Conservation (phyloP, 2,888 invertebrate genomes). For the Craniophora ligustri region DNA sequence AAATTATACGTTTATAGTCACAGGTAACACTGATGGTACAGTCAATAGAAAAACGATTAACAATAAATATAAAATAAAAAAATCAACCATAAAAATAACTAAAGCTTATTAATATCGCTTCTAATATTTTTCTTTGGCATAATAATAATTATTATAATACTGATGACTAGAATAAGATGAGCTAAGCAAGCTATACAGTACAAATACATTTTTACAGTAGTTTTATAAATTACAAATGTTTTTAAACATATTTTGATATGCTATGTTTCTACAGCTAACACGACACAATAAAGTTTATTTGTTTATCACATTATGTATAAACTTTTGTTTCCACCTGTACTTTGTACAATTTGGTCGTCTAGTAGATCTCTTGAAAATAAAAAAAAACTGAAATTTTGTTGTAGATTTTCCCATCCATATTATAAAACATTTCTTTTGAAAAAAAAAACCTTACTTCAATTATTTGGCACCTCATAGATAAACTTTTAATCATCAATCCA, state of each 20-base stretch:
- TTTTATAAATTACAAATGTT: conserved; percentile 49
- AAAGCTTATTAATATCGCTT: conserved; percentile 60
- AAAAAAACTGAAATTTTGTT: conserved; percentile 46
- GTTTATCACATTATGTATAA: conserved; percentile 65
- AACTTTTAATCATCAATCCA: too few relatives aligned
- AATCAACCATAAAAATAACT: conserved; percentile 75
- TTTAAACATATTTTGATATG: conserved; percentile 68
- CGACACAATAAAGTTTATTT: conserved; percentile 53
- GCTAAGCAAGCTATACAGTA: conserved; percentile 54
- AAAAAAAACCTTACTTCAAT: not conserved
- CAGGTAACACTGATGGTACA: too few relatives aligned
- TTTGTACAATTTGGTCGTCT: conserved; percentile 72
- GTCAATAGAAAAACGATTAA: conserved; percentile 31
- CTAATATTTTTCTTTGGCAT: conserved; percentile 60
- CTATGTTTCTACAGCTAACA: conserved; percentile 66
- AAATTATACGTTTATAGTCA: too few relatives aligned
- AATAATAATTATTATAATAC: conserved; percentile 43
- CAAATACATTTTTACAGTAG: conserved; percentile 41
- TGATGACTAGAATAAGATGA: conserved; percentile 48
- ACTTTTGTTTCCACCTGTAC: conserved; percentile 45
- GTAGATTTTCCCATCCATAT: conserved; percentile 42
- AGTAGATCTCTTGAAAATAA: conserved; percentile 61
- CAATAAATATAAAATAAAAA: conserved; percentile 55
- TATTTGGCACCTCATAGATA: conserved; percentile 1
- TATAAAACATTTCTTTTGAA: conserved; percentile 1